A percentile compares a stretch with the other conserved stretches of the same genome.
These are phyloP conservation scores for Pelagia noctiluca DNA, from an alignment of 30 jellyfish, hydroid and myxozoan genomes.

Conservation along the genomic window DNA sequence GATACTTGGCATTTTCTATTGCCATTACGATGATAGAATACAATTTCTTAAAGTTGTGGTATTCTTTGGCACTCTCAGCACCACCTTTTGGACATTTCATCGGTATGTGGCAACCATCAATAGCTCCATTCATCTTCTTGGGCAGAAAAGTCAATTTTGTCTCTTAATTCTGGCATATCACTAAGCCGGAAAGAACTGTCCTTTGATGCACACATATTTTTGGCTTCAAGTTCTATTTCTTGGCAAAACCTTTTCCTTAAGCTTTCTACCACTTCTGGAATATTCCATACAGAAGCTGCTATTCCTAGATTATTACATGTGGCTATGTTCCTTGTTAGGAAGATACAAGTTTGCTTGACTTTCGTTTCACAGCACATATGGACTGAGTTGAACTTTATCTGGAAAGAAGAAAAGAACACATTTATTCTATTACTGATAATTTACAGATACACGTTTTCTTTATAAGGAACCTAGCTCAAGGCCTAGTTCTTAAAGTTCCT, in stretches of 20 bases:
- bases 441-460: too few relatives aligned
- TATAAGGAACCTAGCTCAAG: too few relatives aligned
- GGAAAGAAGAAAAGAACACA: conserved; percentile 1
- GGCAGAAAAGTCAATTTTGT: not conserved
- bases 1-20: not conserved
- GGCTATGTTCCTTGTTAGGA: conserved; percentile 4
- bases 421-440: too few relatives aligned
- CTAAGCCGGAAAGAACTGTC: not conserved
- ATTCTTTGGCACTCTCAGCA: conserved; percentile 6
- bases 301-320: conserved; percentile 17
- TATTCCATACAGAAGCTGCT: conserved; percentile 16
- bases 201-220: not conserved
- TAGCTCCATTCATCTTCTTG: not conserved
- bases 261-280: conserved; percentile 11
- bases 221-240: conserved; percentile 21
- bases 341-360: not conserved
- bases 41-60: not conserved
- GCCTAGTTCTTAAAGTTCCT: too few relatives aligned
- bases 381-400: conserved; percentile 20
- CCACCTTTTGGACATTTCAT: not conserved
- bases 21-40: not conserved
- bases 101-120: conserved; percentile 1
- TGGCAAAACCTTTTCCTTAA: conserved; percentile 21
- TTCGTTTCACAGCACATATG: conserved; percentile 13
- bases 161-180: not conserved